phyloP scores from a whole-genome alignment of 2,888 invertebrate species.

The Drosophila aldrichi region DNA sequence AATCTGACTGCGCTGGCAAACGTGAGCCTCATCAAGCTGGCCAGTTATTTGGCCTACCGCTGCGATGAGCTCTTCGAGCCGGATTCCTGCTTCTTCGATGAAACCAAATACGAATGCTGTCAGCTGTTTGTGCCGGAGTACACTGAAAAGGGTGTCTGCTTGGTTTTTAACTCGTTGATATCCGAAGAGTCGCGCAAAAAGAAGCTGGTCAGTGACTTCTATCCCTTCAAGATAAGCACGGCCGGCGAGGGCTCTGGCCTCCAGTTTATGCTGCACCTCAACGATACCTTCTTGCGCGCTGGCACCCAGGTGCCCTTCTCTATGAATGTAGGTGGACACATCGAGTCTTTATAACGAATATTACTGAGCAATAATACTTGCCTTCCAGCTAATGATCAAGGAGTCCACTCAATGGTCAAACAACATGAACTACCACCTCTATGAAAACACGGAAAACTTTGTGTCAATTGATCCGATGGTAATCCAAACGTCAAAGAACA shows the following conservation, averaged over 20 bases:
- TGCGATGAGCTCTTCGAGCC: constrained; percentile 85
- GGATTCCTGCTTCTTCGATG: constrained; percentile 84
- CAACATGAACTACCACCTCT: constrained; percentile 49
- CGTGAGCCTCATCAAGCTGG: constrained; percentile 66
- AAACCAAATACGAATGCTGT: constrained; percentile 84
- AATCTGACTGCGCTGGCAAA: constrained; percentile 48
- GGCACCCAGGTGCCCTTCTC: constrained; percentile 44
- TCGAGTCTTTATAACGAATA: background rate
- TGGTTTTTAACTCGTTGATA: constrained; percentile 85
- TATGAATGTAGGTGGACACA: constrained; percentile 53
- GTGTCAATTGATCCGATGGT: constrained; percentile 72
- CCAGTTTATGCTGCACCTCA: constrained; percentile 59
- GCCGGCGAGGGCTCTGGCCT: constrained; percentile 83
- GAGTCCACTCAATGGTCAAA: constrained; percentile 71
- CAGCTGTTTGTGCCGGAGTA: constrained; percentile 85
- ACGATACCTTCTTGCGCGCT: constrained; percentile 45
- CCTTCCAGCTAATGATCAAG: constrained; percentile 75
- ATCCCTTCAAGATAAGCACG: constrained; percentile 75
- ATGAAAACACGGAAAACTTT: constrained; percentile 71
- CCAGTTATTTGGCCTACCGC: constrained; percentile 73
- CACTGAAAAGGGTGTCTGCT: constrained; percentile 85
- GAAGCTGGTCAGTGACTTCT: constrained; percentile 60
- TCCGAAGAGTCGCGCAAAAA: constrained; percentile 76
- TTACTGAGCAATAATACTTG: background rate
- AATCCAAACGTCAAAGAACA: constrained; percentile 59